Evolutionary conservation across 1,140 invertebrate genomes (phyloP), one percentile per base, ranked within the genome.

Genomic region (Drosophila neocordata): DNA sequence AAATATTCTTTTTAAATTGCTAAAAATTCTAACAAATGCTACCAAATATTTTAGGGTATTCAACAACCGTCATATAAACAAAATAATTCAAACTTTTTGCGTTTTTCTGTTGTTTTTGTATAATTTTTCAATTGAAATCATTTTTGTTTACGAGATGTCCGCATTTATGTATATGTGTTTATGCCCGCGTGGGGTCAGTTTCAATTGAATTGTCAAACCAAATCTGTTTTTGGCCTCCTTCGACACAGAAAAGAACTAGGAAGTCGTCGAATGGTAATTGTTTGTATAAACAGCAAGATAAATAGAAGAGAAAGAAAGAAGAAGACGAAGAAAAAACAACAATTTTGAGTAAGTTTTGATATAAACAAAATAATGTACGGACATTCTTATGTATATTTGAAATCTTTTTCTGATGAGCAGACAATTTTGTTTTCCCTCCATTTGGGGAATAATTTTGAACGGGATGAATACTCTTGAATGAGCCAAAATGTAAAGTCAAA

Each of bases 71-170:
- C 41, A 18, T 11, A 13, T 1, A 15, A 8, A 1, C 2, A 1
- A 5, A 34, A 35, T 4, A n/a, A 24, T 24, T 24, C 13, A 57
- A 18, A 15, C 8, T 3, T 55, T 31, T 20, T 11, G 55, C 1
- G 9, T 18, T 48, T 62, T 59, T 73, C 67, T 70, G 62, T 74
- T 77, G 63, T 77, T 74, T 63, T 71, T 75, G 75, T 74, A 77
- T 77, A 77, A 77, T 77, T 77, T 70, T 77, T 75, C 75, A 77
- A 77, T 77, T 71, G 75, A 70, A 77, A 57, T 77, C 74, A 77
- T 57, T 74, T 56, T 77, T 77, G 74, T 77, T 77, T 77, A 77
- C 70, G 59, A 60, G 60, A 69, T 73, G 73, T 59, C 72, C 37
- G 56, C 51, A 62, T 22, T 41, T 15, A 53, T 34, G n/a, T 35